These are phyloP conservation scores for Rosalia funebris DNA, from an alignment of 2,888 invertebrate genomes.

Conservation along the genomic window DNA sequence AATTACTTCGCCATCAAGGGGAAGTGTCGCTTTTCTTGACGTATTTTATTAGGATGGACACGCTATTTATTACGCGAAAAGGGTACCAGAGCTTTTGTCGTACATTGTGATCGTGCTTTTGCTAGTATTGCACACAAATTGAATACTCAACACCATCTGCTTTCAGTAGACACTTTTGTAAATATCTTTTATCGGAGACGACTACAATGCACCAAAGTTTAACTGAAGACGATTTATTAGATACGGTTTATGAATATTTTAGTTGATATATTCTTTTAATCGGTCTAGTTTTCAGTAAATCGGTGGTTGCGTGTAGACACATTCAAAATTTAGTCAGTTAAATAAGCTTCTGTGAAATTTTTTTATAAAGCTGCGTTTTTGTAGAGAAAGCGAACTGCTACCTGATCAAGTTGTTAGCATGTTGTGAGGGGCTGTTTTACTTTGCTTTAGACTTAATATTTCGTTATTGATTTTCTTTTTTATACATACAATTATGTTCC, in stretches of 20 bases:
- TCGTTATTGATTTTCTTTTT: slow-evolving; percentile 12
- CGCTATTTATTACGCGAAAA: slow-evolving; percentile 31
- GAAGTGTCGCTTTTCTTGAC: slow-evolving; percentile 39
- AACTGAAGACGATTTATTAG: slow-evolving; percentile 1
- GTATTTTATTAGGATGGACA: slow-evolving; percentile 41
- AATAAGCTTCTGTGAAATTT: slow-evolving; percentile 38
- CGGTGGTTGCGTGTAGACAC: slow-evolving; percentile 10
- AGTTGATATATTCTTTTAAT: background rate
- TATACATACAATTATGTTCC: slow-evolving; percentile 28
- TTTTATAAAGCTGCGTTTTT: slow-evolving; percentile 46
- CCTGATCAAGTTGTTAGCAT: slow-evolving; percentile 65
- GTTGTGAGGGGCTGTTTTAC: slow-evolving; percentile 60
- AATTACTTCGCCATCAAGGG: slow-evolving; percentile 7
- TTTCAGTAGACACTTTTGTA: slow-evolving; percentile 24
- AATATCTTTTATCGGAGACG: slow-evolving; percentile 8
- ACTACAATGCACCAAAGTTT: slow-evolving; percentile 3
- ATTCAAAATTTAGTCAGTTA: slow-evolving; percentile 15
- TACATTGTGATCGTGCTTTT: slow-evolving; percentile 58
- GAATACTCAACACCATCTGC: slow-evolving; percentile 23
- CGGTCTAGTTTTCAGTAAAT: slow-evolving; percentile 11
- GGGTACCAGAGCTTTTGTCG: slow-evolving; percentile 59
- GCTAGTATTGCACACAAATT: slow-evolving; percentile 38
- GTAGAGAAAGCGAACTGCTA: slow-evolving; percentile 61
- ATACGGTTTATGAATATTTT: no score
- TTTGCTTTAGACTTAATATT: slow-evolving; percentile 23